phyloP scores from a whole-genome alignment of 2,888 invertebrate genomes.

The Anagyrus pseudococci region DNA sequence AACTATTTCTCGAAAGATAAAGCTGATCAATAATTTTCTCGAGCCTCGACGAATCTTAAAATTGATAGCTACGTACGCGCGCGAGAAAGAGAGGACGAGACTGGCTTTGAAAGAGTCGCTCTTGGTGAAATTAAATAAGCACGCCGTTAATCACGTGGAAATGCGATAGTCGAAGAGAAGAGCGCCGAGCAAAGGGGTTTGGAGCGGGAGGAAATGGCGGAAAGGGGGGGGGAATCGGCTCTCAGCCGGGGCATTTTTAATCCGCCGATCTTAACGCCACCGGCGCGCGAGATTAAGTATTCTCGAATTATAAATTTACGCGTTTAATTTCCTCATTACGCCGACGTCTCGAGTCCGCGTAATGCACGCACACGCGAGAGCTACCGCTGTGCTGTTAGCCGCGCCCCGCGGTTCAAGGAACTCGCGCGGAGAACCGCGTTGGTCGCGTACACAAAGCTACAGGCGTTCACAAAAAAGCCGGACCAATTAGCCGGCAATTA shows the following conservation, averaged over 20 bases:
- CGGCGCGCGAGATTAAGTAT: background rate
- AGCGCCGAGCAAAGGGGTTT: no score
- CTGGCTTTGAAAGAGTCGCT: no score
- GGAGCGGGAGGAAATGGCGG: background rate
- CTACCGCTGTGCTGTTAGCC: no score
- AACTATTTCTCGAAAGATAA: no score
- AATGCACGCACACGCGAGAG: background rate
- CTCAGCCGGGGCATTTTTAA: background rate
- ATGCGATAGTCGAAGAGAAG: background rate
- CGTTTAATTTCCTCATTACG: background rate
- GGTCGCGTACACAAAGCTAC: no score
- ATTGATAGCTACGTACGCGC: no score
- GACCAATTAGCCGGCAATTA: background rate
- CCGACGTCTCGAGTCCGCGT: background rate
- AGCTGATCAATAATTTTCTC: no score
- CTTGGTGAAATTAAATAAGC: background rate
- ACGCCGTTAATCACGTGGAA: background rate
- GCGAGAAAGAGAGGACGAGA: background rate
- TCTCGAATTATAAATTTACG: background rate
- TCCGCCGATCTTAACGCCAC: background rate
- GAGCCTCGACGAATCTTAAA: no score
- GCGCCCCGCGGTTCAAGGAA: background rate
- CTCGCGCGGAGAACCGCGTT: background rate
- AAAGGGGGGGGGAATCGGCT: background rate
- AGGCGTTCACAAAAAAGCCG: background rate